Percentiles rank a stretch among this genome's conserved stretches.
Evolutionary conservation across 1,140 invertebrate species (phyloP).

Genomic region (Brachionus rotundiformis): DNA sequence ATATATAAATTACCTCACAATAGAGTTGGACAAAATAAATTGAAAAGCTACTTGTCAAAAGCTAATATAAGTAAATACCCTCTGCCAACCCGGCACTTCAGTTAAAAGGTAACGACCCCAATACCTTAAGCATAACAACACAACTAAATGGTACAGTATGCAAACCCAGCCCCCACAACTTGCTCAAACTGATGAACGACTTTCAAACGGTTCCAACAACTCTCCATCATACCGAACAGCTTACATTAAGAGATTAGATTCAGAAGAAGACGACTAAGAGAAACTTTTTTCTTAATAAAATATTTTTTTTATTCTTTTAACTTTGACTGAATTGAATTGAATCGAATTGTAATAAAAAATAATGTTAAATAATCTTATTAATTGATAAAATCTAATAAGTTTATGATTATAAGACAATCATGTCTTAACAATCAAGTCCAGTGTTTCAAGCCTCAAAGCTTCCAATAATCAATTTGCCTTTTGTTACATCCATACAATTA

Average conservation of each 20-base stretch:
- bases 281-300: background rate
- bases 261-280: background rate
- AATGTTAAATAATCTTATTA: background rate
- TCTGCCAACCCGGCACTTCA: background rate
- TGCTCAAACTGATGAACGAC: background rate
- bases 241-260: background rate
- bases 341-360: slow-evolving; percentile 11
- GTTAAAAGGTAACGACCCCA: background rate
- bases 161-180: background rate
- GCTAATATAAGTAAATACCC: background rate
- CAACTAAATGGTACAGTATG: background rate
- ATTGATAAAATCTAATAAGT: slow-evolving; percentile 11
- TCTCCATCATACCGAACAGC: background rate
- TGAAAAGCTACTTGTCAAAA: background rate
- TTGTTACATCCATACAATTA: background rate
- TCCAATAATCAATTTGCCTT: slow-evolving; percentile 8
- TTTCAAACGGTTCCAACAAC: background rate
- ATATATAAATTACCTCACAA: slow-evolving; percentile 10
- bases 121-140: background rate
- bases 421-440: background rate
- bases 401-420: background rate
- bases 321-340: slow-evolving; percentile 1
- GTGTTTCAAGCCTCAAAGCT: background rate
- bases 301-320: slow-evolving; percentile 2
- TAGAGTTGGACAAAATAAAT: slow-evolving; percentile 3